Evolutionary conservation across 2,888 invertebrate genomes (phyloP).

Genomic region (Caenorhabditis sp.): DNA sequence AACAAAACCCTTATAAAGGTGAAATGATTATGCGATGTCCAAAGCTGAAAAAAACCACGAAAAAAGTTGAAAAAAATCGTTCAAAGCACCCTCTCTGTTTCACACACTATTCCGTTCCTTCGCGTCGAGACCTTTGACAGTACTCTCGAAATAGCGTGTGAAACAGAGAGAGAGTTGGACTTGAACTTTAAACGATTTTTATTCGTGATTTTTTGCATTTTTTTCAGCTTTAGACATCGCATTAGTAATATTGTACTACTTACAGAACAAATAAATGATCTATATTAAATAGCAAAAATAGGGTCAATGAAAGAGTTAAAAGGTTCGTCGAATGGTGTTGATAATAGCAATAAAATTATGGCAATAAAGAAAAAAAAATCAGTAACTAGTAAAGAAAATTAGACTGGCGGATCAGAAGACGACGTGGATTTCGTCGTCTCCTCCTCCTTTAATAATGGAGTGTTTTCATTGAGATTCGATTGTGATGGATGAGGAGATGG

Average conservation of each 20-base stretch:
- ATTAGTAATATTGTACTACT: too few species aligned
- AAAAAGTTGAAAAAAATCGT: too few species aligned
- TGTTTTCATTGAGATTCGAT: constrained; percentile 49
- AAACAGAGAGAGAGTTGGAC: too few species aligned
- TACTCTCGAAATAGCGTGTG: too few species aligned
- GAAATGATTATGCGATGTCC: not conserved
- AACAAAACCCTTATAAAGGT: not conserved
- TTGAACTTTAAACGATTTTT: too few species aligned
- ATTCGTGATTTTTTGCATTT: too few species aligned
- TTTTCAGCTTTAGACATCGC: too few species aligned
- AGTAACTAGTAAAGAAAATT: not conserved
- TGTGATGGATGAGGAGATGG: constrained; percentile 61
- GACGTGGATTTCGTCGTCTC: constrained; percentile 7
- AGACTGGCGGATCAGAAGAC: not conserved
- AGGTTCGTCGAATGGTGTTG: not conserved
- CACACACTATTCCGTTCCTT: too few species aligned
- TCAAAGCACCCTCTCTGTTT: too few species aligned
- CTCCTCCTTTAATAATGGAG: constrained; percentile 52
- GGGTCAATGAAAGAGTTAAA: not conserved
- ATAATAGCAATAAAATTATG: constrained; percentile 2
- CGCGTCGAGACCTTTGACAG: too few species aligned
- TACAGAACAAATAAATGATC: not conserved
- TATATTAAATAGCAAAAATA: not conserved
- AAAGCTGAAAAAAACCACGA: too few species aligned
- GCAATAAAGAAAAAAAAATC: not conserved